Evolutionary conservation across 37 sponge, comb jelly and placozoan genomes (phyloP).

Genomic region (Oopsacas minuta): DNA sequence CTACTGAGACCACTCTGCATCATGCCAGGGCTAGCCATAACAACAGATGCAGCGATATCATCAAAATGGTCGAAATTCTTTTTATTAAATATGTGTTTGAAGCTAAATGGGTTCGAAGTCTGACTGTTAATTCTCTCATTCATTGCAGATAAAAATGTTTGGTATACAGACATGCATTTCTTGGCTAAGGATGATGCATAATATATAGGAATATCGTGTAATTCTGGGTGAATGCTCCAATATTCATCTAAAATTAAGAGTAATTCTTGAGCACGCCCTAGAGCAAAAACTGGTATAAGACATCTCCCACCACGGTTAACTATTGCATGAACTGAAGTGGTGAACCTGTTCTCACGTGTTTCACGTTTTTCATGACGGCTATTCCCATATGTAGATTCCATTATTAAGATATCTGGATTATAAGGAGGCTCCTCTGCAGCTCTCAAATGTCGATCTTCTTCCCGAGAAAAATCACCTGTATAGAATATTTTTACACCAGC

Average conservation of each 20-base stretch:
- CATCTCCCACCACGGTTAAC: slow-evolving; percentile 92
- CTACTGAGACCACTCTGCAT: slow-evolving; percentile 97
- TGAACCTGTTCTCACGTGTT: slow-evolving; percentile 75
- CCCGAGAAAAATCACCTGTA: slow-evolving; percentile 94
- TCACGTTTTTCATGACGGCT: slow-evolving; percentile 88
- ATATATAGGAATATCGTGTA: slow-evolving; percentile 94
- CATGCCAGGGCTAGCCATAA: slow-evolving; percentile 99
- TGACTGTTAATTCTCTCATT: slow-evolving; percentile 77
- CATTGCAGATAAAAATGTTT: slow-evolving; percentile 97
- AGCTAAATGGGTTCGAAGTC: slow-evolving; percentile 90
- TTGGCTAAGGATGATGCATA: slow-evolving; percentile 96
- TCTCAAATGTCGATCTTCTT: slow-evolving; percentile 91
- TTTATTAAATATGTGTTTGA: slow-evolving; percentile 88
- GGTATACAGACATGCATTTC: slow-evolving; percentile 99
- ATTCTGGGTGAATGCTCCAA: slow-evolving; percentile 91
- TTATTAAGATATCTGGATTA: slow-evolving; percentile 54
- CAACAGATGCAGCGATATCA: slow-evolving; percentile 91
- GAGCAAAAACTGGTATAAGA: slow-evolving; percentile 96
- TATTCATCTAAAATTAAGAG: slow-evolving; percentile 92
- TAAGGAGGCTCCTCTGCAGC: slow-evolving; percentile 85
- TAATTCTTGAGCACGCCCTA: slow-evolving; percentile 94
- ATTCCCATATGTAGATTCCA: slow-evolving; percentile 90
- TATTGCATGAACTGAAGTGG: slow-evolving; percentile 78
- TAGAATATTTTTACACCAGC: slow-evolving; percentile 94
- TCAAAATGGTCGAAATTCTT: slow-evolving; percentile 93